phyloP scores from a whole-genome alignment of 2,888 invertebrate species.

The Amaurobius ferox region DNA sequence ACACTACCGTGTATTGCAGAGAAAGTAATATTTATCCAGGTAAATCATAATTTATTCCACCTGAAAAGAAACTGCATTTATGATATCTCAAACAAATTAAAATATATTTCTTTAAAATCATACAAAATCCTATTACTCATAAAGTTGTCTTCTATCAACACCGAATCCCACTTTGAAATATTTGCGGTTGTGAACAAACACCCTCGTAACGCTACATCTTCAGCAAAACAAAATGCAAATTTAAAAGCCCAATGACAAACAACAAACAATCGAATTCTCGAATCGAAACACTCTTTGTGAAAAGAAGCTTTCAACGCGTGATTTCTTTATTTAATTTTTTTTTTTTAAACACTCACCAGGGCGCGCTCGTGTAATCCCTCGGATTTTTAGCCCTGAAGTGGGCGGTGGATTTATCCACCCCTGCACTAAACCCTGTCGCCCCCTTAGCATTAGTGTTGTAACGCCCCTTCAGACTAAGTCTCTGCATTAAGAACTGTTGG shows the following conservation, averaged over 20 bases:
- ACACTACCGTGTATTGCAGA: too few species aligned
- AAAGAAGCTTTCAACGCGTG: constrained; percentile 1
- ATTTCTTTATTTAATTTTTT: too few species aligned
- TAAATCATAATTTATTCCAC: too few species aligned
- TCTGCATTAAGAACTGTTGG: constrained; percentile 31
- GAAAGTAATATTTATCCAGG: too few species aligned
- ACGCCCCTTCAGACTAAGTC: constrained; percentile 13
- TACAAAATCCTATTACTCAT: too few species aligned
- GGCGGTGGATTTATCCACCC: constrained; percentile 32
- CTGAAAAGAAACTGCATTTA: too few species aligned
- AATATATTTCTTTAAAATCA: too few species aligned
- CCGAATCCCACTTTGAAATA: too few species aligned
- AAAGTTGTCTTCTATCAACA: too few species aligned
- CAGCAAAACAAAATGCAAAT: neutral
- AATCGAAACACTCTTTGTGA: neutral
- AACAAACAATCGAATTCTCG: neutral
- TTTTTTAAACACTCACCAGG: constrained; percentile 16
- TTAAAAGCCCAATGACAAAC: neutral
- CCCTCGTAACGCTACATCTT: too few species aligned
- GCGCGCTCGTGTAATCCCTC: constrained; percentile 28
- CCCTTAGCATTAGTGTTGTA: constrained; percentile 14
- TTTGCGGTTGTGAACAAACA: too few species aligned
- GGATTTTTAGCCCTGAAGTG: constrained; percentile 57
- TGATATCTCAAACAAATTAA: too few species aligned
- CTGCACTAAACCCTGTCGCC: neutral